Conservation (phyloP, 2,888 invertebrate genomes). For the Sycophila texana region DNA sequence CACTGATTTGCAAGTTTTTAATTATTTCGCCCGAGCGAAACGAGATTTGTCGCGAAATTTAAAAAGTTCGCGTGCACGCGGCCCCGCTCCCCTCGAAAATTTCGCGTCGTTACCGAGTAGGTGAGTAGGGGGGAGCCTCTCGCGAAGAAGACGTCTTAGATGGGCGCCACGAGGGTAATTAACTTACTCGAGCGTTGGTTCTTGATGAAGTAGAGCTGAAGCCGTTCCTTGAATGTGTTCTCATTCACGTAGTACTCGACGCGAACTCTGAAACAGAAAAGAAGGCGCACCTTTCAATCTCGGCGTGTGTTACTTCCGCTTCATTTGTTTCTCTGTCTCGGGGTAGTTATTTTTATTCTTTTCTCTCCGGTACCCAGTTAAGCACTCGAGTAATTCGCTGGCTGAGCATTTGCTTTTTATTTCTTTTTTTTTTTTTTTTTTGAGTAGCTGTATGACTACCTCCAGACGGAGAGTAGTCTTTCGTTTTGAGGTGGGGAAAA, state of each 20-base stretch:
- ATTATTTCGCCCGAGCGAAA: constrained; percentile 46
- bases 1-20: constrained; percentile 48
- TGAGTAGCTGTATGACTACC: no score
- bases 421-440: neutral
- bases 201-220: constrained; percentile 99
- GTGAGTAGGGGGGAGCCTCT: neutral
- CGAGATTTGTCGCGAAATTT: constrained; percentile 50
- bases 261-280: constrained; percentile 91
- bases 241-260: constrained; percentile 99
- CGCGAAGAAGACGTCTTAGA: neutral
- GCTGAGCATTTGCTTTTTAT: neutral
- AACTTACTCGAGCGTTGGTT: constrained; percentile 99
- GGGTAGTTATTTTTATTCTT: neutral
- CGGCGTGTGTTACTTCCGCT: constrained; percentile 33
- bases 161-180: constrained; percentile 57
- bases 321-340: constrained; percentile 11
- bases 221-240: constrained; percentile 98
- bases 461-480: no score
- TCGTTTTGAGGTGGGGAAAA: no score
- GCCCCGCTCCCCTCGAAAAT: neutral
- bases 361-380: neutral
- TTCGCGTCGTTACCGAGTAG: constrained; percentile 11
- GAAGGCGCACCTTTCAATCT: constrained; percentile 46
- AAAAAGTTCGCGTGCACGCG: constrained; percentile 21
- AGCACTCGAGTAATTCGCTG: neutral